Evolutionary conservation across 2,113 vertebrate species (phyloP).

Genomic region (Psettodes erumei): DNA sequence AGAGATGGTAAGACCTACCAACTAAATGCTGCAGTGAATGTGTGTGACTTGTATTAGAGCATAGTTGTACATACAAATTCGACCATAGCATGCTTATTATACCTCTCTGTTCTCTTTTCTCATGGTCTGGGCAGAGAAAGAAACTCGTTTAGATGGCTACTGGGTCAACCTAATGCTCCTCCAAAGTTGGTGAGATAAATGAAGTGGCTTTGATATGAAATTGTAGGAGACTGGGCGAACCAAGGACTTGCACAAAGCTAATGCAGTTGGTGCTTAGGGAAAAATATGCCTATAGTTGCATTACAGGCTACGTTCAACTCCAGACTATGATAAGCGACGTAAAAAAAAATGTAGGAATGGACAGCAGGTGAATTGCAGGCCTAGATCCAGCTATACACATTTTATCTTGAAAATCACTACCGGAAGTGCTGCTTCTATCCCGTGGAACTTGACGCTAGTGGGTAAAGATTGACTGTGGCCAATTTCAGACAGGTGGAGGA

Average conservation of each 20-base stretch:
- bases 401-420: constrained; percentile 51
- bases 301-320: neutral
- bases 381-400: rapidly evolving
- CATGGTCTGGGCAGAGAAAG: neutral
- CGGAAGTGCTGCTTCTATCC: neutral
- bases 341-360: neutral
- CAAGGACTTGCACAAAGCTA: neutral
- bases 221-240: neutral
- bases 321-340: neutral
- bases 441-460: neutral
- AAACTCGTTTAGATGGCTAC: neutral
- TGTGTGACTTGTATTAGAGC: neutral
- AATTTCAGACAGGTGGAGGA: constrained; percentile 79
- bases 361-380: neutral
- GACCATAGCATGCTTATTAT: neutral
- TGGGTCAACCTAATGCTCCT: neutral
- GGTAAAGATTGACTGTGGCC: constrained; percentile 55
- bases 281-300: too few species aligned
- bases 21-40: neutral
- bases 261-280: neutral
- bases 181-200: too few species aligned
- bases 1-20: neutral
- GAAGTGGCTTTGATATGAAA: neutral
- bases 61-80: neutral
- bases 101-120: neutral